Evolutionary conservation across 92 coral and sea anemone genomes (phyloP).

Genomic region (Porites rus): DNA sequence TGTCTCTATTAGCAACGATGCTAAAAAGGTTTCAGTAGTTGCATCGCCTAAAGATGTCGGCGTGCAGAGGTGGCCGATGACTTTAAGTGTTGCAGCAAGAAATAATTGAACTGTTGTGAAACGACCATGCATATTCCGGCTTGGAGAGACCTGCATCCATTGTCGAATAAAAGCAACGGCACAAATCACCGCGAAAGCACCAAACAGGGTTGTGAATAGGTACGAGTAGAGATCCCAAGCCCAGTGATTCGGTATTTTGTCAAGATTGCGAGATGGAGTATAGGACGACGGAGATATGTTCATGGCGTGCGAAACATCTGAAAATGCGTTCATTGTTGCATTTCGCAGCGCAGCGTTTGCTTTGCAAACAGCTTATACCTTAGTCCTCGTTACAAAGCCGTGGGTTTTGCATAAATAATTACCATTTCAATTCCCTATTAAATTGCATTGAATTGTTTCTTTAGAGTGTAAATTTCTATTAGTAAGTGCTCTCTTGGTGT

Average conservation of each 20-base stretch:
- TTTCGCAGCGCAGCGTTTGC: background rate
- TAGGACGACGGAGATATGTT: background rate
- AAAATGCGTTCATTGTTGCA: conserved; percentile 9
- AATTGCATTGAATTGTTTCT: background rate
- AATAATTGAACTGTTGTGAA: conserved; percentile 36
- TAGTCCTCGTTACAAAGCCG: background rate
- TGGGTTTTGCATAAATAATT: background rate
- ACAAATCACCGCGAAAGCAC: conserved; percentile 11
- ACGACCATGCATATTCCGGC: conserved; percentile 23
- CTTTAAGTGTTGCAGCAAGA: conserved; percentile 26
- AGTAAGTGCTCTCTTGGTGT: too few species aligned
- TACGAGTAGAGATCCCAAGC: conserved; percentile 33
- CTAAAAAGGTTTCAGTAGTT: background rate
- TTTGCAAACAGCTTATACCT: background rate
- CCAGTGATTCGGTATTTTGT: conserved; percentile 16
- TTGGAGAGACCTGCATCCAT: conserved; percentile 1
- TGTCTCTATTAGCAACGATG: background rate
- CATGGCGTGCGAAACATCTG: background rate
- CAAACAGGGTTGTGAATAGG: conserved; percentile 26
- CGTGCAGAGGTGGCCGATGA: conserved; percentile 8
- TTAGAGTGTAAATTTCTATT: background rate
- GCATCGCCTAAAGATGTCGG: background rate
- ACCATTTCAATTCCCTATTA: background rate
- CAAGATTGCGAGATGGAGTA: background rate
- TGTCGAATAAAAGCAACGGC: conserved; percentile 18